Conservation (phyloP, 2,797 vertebrate species). For the Anguilla marmorata region DNA sequence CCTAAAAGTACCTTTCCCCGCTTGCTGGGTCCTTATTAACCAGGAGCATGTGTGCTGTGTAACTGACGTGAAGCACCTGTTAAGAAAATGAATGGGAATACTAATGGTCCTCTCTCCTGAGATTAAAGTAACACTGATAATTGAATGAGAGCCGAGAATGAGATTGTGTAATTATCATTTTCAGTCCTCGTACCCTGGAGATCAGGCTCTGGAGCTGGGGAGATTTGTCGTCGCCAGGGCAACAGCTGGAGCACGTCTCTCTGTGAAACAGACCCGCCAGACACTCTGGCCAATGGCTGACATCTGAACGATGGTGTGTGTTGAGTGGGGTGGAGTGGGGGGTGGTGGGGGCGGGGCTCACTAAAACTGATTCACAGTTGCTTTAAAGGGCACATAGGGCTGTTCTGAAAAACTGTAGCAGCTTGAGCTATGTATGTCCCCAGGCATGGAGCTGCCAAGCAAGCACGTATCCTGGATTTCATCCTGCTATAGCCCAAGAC, state of each 20-base stretch:
- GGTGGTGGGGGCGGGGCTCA: background rate
- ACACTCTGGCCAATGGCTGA: conserved; percentile 59
- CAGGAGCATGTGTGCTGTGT: no score
- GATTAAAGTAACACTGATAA: background rate
- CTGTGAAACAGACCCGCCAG: background rate
- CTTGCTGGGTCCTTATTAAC: background rate
- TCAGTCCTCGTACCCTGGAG: background rate
- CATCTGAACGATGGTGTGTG: conserved; percentile 74
- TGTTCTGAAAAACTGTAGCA: background rate
- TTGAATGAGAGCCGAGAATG: background rate
- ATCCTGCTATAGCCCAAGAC: background rate
- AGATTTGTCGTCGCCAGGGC: conserved; percentile 12
- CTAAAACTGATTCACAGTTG: background rate
- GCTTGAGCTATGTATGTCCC: no score
- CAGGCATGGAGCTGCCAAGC: background rate
- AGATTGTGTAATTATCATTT: conserved; percentile 7
- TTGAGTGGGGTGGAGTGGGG: conserved; percentile 55
- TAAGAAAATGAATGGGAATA: background rate
- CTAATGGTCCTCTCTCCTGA: background rate
- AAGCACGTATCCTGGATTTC: background rate
- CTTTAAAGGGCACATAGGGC: background rate
- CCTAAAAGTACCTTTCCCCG: background rate
- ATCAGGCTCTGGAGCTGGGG: background rate
- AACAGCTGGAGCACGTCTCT: conserved; percentile 1
- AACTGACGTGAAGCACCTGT: background rate